Percentiles rank a stretch among this genome's conserved stretches.
phyloP scores from a whole-genome alignment of 2,888 invertebrate genomes.

The Timema podura region DNA sequence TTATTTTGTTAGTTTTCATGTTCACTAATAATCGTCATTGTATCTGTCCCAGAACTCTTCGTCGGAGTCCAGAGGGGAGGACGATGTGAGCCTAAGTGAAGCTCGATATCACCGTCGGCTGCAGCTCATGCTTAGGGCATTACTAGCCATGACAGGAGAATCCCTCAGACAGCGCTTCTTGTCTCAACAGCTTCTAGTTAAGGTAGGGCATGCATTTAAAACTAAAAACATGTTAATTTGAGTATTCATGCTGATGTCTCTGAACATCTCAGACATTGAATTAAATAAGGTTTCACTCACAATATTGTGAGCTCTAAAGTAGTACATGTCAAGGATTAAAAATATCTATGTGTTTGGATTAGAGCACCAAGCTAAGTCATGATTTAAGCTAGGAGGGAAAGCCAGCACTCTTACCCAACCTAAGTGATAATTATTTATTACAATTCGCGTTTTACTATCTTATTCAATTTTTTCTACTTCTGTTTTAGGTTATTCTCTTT shows the following conservation, averaged over 20 bases:
- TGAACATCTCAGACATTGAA: no score
- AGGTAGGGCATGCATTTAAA: slow-evolving; percentile 49
- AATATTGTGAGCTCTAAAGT: no score
- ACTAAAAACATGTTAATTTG: not conserved
- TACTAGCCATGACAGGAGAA: slow-evolving; percentile 81
- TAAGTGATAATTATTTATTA: not conserved
- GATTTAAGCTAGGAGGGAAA: no score
- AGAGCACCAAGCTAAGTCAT: no score
- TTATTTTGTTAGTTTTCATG: no score
- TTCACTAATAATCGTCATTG: no score
- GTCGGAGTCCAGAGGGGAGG: slow-evolving; percentile 47
- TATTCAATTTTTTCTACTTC: slow-evolving; percentile 32
- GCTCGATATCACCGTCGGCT: slow-evolving; percentile 72
- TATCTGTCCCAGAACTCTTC: slow-evolving; percentile 28
- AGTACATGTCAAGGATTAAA: no score
- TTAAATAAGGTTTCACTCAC: no score
- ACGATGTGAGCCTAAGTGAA: slow-evolving; percentile 62
- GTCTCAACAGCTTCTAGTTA: slow-evolving; percentile 81
- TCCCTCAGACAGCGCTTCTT: slow-evolving; percentile 74
- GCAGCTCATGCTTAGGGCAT: slow-evolving; percentile 79
- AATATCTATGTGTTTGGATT: no score
- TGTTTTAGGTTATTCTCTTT: no score
- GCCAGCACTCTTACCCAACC: not conserved
- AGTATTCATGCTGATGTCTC: no score
- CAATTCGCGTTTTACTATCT: not conserved